phyloP scores from a whole-genome alignment of 2,888 invertebrate species.

The Ophion obscuratus region DNA sequence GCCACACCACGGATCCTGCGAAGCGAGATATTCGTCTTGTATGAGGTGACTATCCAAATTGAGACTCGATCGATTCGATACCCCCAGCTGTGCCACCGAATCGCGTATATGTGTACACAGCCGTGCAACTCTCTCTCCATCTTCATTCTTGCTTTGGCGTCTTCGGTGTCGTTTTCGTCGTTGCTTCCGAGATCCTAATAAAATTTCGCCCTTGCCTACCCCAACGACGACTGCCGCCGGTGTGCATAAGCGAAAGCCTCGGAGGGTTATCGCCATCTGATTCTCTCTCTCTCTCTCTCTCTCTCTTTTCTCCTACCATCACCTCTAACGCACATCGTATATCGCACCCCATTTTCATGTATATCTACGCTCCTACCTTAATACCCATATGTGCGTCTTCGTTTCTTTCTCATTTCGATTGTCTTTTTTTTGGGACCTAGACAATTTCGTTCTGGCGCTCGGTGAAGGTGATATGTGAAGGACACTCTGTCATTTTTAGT shows the following conservation, averaged over 20 bases:
- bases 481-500: too few species aligned
- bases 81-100: slow-evolving; percentile 50
- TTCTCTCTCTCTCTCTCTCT: slow-evolving; percentile 32
- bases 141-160: slow-evolving; percentile 29
- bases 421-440: neutral
- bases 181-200: slow-evolving; percentile 69
- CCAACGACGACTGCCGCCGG: slow-evolving; percentile 11
- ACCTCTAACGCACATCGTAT: slow-evolving; percentile 7
- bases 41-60: slow-evolving; percentile 78
- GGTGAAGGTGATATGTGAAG: too few species aligned
- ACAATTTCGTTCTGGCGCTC: slow-evolving; percentile 24
- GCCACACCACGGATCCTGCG: slow-evolving; percentile 68
- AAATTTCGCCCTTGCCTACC: slow-evolving; percentile 68
- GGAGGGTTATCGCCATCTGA: neutral
- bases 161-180: slow-evolving; percentile 29
- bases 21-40: slow-evolving; percentile 77
- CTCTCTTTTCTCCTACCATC: slow-evolving; percentile 18
- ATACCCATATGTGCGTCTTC: slow-evolving; percentile 8
- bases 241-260: slow-evolving; percentile 37
- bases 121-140: neutral
- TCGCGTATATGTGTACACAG: slow-evolving; percentile 3
- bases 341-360: slow-evolving; percentile 29
- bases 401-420: slow-evolving; percentile 37
- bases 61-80: slow-evolving; percentile 79
- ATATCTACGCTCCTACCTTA: slow-evolving; percentile 31